Percentiles rank a stretch among this genome's conserved stretches.
Conservation (phyloP, 2,113 vertebrate genomes). For the Quiscalus mexicanus region DNA sequence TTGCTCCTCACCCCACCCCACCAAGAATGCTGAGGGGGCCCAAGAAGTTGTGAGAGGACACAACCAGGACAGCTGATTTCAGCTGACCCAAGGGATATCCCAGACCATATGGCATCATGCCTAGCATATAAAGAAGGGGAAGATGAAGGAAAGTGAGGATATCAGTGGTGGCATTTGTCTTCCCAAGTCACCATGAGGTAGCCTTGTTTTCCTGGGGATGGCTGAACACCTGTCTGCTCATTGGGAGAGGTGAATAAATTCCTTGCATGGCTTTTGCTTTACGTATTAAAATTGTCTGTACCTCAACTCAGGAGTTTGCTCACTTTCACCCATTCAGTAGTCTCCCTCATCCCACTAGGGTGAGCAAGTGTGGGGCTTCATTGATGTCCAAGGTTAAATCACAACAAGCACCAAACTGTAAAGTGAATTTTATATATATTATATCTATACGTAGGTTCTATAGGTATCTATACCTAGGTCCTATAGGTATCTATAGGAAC, state of each 20-base stretch:
- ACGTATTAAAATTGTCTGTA: not conserved
- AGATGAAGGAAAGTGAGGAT: not conserved
- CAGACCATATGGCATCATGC: not conserved
- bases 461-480: not conserved
- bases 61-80: not conserved
- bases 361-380: not conserved
- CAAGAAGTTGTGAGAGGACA: not conserved
- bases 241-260: not conserved
- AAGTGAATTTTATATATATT: not conserved
- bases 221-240: not conserved
- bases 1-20: not conserved
- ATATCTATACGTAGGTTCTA: not conserved
- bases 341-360: not conserved
- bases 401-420: not conserved
- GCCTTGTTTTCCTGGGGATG: not conserved
- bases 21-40: not conserved
- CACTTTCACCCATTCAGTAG: not conserved
- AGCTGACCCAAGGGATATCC: not conserved
- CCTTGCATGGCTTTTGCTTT: not conserved
- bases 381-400: not conserved
- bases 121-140: not conserved
- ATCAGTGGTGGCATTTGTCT: not conserved
- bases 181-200: not conserved
- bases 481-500: no score
- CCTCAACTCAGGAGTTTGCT: not conserved